phyloP scores from a whole-genome alignment of 2,113 vertebrate genomes.

The Oreochromis tanganicae region DNA sequence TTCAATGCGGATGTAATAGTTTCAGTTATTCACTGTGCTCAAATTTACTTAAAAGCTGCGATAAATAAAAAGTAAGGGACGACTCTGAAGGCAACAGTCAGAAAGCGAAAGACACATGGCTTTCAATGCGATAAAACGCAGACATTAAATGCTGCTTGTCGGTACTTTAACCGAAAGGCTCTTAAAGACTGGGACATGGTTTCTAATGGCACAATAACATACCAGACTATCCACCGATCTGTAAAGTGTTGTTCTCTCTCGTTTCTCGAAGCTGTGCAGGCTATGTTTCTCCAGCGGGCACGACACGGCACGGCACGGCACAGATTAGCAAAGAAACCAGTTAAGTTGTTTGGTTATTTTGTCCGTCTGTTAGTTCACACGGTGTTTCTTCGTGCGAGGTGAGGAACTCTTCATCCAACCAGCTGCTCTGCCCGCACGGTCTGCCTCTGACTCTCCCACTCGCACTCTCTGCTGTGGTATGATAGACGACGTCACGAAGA shows the following conservation, averaged over 20 bases:
- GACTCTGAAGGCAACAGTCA: background rate
- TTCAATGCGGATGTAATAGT: background rate
- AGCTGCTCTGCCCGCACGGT: background rate
- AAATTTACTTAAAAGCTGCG: rapidly evolving
- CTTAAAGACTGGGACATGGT: background rate
- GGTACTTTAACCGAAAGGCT: background rate
- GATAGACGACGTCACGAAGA: background rate
- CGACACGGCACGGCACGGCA: background rate
- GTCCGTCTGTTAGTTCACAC: background rate
- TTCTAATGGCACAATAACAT: background rate
- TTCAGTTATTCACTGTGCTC: background rate
- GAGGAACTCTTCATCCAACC: background rate
- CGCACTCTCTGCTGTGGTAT: background rate
- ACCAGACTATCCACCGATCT: background rate
- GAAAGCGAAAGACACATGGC: rapidly evolving
- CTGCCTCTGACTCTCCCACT: background rate
- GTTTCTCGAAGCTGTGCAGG: background rate
- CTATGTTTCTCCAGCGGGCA: background rate
- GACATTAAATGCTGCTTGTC: background rate
- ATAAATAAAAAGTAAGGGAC: background rate
- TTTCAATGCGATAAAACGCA: background rate
- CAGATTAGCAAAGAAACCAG: background rate
- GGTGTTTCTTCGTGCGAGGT: no score
- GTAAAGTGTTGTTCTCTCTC: background rate
- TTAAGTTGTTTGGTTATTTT: background rate